Evolutionary conservation across 92 coral and sea anemone genomes (phyloP).

Genomic region (Hydrozoanthus gracilis): DNA sequence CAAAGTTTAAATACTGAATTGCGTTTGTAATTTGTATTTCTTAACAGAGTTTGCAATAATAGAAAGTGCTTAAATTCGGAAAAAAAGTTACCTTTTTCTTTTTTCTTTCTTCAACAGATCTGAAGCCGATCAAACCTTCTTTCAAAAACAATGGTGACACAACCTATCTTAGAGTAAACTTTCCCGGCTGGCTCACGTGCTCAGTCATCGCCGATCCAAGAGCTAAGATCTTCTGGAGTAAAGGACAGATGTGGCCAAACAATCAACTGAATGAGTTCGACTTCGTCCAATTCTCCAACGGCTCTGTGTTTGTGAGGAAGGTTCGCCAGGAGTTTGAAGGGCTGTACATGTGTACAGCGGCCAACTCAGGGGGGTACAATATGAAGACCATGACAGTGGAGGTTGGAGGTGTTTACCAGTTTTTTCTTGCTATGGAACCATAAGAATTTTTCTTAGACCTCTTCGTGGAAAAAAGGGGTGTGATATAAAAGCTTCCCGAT

Average conservation of each 20-base stretch:
- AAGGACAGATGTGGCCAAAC: conserved; percentile 76
- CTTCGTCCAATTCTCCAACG: conserved; percentile 75
- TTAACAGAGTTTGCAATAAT: no score
- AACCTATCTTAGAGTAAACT: conserved; percentile 62
- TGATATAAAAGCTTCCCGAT: no score
- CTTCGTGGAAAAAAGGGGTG: not conserved
- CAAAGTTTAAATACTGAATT: no score
- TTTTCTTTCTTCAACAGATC: conserved; percentile 5
- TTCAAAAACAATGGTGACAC: conserved; percentile 25
- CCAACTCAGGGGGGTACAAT: conserved; percentile 75
- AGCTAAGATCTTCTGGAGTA: conserved; percentile 84
- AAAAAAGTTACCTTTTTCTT: not conserved
- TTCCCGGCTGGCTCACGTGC: conserved; percentile 81
- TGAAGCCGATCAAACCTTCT: conserved; percentile 25
- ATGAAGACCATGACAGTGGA: conserved; percentile 49
- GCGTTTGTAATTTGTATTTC: no score
- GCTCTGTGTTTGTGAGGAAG: conserved; percentile 78
- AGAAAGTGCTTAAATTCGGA: not conserved
- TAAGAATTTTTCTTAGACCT: not conserved
- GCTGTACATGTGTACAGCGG: conserved; percentile 78
- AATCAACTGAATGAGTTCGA: conserved; percentile 64
- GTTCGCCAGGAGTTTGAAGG: conserved; percentile 75
- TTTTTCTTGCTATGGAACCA: not conserved
- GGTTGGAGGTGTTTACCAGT: conserved; percentile 72
- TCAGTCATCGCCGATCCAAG: conserved; percentile 81